A percentile compares a stretch with the other conserved stretches of the same genome.
Evolutionary conservation across 2,888 invertebrate genomes (phyloP).

Genomic region (Anthophora plumipes): DNA sequence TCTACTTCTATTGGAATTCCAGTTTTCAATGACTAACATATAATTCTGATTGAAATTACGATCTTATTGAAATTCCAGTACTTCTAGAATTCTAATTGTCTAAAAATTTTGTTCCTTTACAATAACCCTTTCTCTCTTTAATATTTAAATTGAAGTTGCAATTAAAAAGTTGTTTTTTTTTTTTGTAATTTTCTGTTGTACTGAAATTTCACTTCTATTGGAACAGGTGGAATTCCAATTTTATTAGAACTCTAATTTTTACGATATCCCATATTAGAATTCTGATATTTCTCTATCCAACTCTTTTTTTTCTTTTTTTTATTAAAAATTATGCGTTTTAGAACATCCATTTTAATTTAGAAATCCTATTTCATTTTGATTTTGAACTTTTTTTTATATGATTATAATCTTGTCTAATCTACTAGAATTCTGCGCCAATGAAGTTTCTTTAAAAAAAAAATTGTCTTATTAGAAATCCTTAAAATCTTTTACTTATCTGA

Average conservation of each 20-base stretch:
- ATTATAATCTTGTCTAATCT: conserved; percentile 26
- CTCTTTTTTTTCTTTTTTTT: conserved; percentile 19
- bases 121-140: conserved; percentile 26
- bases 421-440: conserved; percentile 13
- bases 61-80: conserved; percentile 39
- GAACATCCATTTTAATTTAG: conserved; percentile 23
- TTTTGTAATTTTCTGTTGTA: conserved; percentile 22
- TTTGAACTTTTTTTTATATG: conserved; percentile 19
- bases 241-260: conserved; percentile 8
- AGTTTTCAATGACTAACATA: conserved; percentile 11
- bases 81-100: conserved; percentile 45
- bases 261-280: conserved; percentile 14
- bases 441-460: conserved; percentile 20
- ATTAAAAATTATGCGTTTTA: conserved; percentile 29
- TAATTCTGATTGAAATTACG: conserved; percentile 13
- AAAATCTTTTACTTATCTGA: conserved; percentile 6
- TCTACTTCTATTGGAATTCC: conserved; percentile 46
- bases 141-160: conserved; percentile 30
- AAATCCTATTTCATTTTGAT: conserved; percentile 37
- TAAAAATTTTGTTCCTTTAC: conserved; percentile 37
- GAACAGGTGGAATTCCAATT: conserved; percentile 21
- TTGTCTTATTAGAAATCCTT: conserved; percentile 3
- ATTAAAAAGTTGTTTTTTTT: not conserved
- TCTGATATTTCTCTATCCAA: conserved; percentile 22
- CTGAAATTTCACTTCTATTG: conserved; percentile 16